Evolutionary conservation across 1,140 invertebrate species (phyloP).

Genomic region (Eumaeus atala): DNA sequence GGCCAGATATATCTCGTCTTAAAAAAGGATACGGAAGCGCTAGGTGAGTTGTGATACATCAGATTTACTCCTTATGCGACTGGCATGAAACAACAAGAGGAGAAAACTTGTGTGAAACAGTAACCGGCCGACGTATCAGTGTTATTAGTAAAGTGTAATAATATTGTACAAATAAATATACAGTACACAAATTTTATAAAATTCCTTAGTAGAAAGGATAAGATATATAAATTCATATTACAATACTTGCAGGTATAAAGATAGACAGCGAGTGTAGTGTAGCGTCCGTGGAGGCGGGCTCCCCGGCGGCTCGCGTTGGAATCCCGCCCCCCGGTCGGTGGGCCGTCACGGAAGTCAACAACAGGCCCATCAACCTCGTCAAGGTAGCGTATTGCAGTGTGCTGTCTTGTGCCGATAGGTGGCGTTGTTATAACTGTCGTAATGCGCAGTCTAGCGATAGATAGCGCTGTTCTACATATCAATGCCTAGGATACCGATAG

Average conservation of each 20-base stretch:
- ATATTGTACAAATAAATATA: too few relatives aligned
- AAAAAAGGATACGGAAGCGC: conserved; percentile 43
- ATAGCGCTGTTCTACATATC: too few relatives aligned
- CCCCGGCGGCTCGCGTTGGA: conserved; percentile 33
- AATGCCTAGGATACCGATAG: too few relatives aligned
- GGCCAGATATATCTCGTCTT: conserved; percentile 51
- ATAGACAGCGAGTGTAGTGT: conserved; percentile 53
- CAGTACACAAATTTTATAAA: too few relatives aligned
- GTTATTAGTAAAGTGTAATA: too few relatives aligned
- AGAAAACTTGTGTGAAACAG: too few relatives aligned
- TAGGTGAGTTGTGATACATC: conserved; percentile 35
- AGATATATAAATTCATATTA: too few relatives aligned
- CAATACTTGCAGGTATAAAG: conserved; percentile 45
- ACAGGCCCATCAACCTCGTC: conserved; percentile 44
- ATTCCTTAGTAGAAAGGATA: too few relatives aligned
- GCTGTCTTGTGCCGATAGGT: neutral
- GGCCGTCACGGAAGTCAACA: conserved; percentile 60
- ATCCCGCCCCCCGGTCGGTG: conserved; percentile 41
- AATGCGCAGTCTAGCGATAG: too few relatives aligned
- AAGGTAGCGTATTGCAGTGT: conserved; percentile 31
- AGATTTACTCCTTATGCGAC: neutral
- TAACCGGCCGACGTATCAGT: too few relatives aligned
- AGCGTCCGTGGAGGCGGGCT: conserved; percentile 27
- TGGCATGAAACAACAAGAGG: too few relatives aligned
- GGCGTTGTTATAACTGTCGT: too few relatives aligned